Evolutionary conservation across 2,797 vertebrate genomes (phyloP).

Genomic region (Lagodon rhomboides): DNA sequence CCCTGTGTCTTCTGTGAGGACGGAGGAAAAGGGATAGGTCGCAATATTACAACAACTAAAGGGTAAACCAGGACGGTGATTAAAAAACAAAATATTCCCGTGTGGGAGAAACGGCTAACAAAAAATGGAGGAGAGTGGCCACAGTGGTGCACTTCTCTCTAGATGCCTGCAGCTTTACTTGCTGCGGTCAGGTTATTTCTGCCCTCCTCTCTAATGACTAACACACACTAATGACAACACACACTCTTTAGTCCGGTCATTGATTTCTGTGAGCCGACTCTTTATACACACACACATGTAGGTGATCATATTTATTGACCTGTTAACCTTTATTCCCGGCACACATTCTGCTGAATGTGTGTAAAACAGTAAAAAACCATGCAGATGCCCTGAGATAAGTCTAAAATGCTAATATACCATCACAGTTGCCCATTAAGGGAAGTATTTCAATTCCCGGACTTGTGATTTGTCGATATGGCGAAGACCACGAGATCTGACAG

Average conservation of each 20-base stretch:
- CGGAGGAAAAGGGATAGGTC: constrained; percentile 2
- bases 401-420: background rate
- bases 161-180: background rate
- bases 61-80: background rate
- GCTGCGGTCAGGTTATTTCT: constrained; percentile 12
- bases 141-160: background rate
- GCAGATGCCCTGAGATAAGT: background rate
- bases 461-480: background rate
- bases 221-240: background rate
- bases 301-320: constrained; percentile 41
- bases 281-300: constrained; percentile 10
- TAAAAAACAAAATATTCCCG: background rate
- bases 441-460: background rate
- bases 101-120: background rate
- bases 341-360: background rate
- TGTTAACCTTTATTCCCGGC: background rate
- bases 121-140: background rate
- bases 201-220: background rate
- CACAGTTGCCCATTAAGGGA: background rate
- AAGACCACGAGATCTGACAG: background rate
- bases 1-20: constrained; percentile 76
- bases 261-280: constrained; percentile 27
- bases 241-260: constrained; percentile 21
- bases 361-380: background rate
- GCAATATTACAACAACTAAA: background rate